A percentile compares a stretch with the other conserved stretches of the same genome.
Conservation (phyloP, 2,797 vertebrate species). For the Sus cebifrons region DNA sequence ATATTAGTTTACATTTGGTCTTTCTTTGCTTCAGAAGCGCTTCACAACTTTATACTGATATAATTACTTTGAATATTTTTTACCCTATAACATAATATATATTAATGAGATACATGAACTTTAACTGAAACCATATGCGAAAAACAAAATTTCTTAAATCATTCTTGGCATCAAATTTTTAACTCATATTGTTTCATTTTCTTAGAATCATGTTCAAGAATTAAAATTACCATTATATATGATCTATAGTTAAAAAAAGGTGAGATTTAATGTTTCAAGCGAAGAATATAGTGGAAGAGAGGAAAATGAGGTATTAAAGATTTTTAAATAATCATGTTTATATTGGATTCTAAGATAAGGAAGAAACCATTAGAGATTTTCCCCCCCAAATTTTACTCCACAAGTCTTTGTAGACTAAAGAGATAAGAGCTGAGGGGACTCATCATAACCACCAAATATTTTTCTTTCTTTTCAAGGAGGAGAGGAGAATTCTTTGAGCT, state of each 20-base stretch:
- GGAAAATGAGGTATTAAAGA: not conserved
- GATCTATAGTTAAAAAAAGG: not conserved
- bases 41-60: not conserved
- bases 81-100: not conserved
- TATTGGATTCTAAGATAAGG: not conserved
- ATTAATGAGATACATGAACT: not conserved
- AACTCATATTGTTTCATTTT: not conserved
- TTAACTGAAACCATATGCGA: not conserved
- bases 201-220: not conserved
- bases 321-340: not conserved
- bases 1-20: not conserved
- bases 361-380: not conserved
- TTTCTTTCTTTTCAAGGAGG: conserved; percentile 91
- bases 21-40: not conserved
- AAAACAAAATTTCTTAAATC: not conserved
- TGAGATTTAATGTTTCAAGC: not conserved
- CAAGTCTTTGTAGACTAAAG: not conserved
- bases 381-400: not conserved
- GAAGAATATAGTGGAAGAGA: not conserved
- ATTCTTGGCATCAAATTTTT: not conserved
- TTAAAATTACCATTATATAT: not conserved
- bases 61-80: not conserved
- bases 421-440: not conserved
- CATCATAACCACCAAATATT: not conserved
- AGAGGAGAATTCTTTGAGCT: conserved; percentile 98